Percentiles rank a stretch among this genome's conserved stretches.
Evolutionary conservation across 2,888 invertebrate genomes (phyloP).

Genomic region (Cephus sareptanus): DNA sequence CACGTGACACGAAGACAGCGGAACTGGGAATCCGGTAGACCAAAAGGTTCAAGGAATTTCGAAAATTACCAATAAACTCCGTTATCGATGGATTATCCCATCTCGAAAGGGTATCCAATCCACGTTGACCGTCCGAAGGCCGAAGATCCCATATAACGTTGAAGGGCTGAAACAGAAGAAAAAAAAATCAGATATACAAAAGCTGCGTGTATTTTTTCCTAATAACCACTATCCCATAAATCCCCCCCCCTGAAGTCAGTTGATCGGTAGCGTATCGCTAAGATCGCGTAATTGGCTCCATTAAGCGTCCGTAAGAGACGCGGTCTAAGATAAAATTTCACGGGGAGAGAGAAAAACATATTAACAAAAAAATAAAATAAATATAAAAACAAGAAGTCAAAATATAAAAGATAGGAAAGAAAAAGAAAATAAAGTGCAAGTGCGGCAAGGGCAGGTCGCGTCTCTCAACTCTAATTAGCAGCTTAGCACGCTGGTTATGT

Average conservation of each 20-base stretch:
- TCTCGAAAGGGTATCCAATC: background rate
- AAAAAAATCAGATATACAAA: background rate
- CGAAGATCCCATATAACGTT: background rate
- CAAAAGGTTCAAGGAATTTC: background rate
- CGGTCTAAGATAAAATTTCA: background rate
- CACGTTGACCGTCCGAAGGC: background rate
- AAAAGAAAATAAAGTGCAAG: slow-evolving; percentile 17
- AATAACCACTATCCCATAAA: too few species aligned
- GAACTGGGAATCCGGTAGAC: background rate
- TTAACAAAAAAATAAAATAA: slow-evolving; percentile 15
- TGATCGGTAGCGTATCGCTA: background rate
- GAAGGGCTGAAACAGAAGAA: background rate
- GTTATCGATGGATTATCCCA: background rate
- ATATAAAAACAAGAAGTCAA: slow-evolving; percentile 20
- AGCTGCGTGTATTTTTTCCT: background rate
- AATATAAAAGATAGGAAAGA: background rate
- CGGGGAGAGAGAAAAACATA: slow-evolving; percentile 13
- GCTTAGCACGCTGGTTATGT: background rate
- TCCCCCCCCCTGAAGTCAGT: background rate
- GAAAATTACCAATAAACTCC: background rate
- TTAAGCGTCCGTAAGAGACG: too few species aligned
- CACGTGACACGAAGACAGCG: background rate
- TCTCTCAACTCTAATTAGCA: slow-evolving; percentile 34
- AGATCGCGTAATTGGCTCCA: too few species aligned
- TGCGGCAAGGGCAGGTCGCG: slow-evolving; percentile 23